Evolutionary conservation across 2,797 vertebrate genomes (phyloP).

Genomic region (Pelobates cultripes): DNA sequence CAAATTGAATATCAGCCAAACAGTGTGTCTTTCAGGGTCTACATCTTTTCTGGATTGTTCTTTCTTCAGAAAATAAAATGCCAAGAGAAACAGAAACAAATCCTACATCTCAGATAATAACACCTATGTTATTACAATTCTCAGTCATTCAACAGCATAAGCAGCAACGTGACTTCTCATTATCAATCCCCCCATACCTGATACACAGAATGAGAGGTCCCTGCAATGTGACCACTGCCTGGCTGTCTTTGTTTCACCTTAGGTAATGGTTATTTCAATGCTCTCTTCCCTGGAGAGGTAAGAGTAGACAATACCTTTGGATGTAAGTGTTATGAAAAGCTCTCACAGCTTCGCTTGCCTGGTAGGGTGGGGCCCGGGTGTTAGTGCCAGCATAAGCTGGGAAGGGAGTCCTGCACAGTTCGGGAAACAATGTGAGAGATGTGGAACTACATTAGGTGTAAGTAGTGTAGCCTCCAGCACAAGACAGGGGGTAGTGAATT

Average conservation of each 20-base stretch:
- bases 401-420: conserved; percentile 31
- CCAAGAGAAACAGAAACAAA: conserved; percentile 37
- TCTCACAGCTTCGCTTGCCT: neutral
- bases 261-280: neutral
- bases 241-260: neutral
- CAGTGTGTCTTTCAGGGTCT: neutral
- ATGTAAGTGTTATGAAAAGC: neutral
- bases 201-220: neutral
- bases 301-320: neutral
- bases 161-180: neutral
- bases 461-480: neutral
- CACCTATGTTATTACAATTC: neutral
- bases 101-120: neutral
- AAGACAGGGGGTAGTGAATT: neutral
- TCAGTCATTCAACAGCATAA: neutral
- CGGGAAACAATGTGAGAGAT: neutral
- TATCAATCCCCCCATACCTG: neutral
- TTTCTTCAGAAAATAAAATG: no score
- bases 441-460: no score
- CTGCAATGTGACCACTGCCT: neutral
- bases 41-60: no score
- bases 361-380: neutral
- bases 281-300: neutral
- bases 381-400: conserved; percentile 55
- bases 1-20: conserved; percentile 40